Evolutionary conservation across 1,140 invertebrate species (phyloP).

Genomic region (Arion vulgaris): DNA sequence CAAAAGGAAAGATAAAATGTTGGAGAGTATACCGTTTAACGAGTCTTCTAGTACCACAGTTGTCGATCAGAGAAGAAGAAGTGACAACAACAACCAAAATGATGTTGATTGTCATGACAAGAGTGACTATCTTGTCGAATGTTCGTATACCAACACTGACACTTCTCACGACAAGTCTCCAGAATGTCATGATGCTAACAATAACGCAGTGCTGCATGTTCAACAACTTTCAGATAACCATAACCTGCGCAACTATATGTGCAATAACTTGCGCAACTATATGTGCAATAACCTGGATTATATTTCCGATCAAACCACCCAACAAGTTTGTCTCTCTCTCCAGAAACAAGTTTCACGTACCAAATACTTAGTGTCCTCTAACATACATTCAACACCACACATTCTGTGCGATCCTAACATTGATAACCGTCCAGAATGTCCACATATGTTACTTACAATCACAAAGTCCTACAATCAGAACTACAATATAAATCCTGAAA

Average conservation of each 20-base stretch:
- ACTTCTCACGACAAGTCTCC: neutral
- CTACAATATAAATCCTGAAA: neutral
- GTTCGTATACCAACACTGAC: neutral
- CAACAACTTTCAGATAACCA: neutral
- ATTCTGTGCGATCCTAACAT: neutral
- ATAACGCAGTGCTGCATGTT: neutral
- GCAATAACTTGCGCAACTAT: neutral
- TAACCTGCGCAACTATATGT: neutral
- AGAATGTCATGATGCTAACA: neutral
- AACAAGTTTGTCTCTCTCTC: neutral
- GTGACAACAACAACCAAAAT: neutral
- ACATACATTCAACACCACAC: neutral
- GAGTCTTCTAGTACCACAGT: neutral
- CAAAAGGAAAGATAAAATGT: neutral
- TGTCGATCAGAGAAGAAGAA: neutral
- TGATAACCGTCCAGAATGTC: neutral
- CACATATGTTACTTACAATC: neutral
- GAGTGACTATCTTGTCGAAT: no score
- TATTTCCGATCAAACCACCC: neutral
- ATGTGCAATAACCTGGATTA: neutral
- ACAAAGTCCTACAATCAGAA: neutral
- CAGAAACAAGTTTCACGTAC: neutral
- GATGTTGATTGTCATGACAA: neutral
- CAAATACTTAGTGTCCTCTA: neutral
- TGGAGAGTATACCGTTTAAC: neutral